Base-by-base conservation (phyloP, 2,888 invertebrate species). In the Nomada goodeniana region DNA sequence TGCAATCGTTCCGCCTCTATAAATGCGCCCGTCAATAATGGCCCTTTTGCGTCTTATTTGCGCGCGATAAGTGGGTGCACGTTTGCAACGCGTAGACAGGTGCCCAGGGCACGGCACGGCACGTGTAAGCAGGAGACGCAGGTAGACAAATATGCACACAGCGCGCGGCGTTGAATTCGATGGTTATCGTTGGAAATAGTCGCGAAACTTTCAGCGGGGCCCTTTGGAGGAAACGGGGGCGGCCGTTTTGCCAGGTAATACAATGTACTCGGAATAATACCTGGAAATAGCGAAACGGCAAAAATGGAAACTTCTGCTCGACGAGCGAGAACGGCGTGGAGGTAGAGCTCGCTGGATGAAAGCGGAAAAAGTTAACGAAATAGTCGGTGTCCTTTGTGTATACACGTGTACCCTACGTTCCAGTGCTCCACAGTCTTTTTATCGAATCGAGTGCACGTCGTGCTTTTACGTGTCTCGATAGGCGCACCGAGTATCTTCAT, bases 121-220 rank as follows among this genome's bases (percentile, higher is more conserved):
- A 26, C 20, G 36, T 50, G 65, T 74, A 57, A 74, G 68, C 63
- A 71, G 79, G 70, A 47, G 26, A 67, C 50, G 47, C 74, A 65
- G 67, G 61, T 59, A 63, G 75, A 71, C 63, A 75, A 68, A 71
- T 71, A 44, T 15, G 15, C 50, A 64, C 53, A 55, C 18, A 36
- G 44, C 10, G 57, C 67, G 36, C 1, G 60, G 59, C 57, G 63
- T 47, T 64, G 47, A 64, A 80, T 69, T 75, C 72, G 85, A 86
- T 76, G 84, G 80, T 80, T 86, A 84, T 84, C 86, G 86, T 60
- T 71, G n/a, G 80, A 79, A 83, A 86, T 81, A 80, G 76, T 83
- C 70, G 73, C 80, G 71, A 74, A 80, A 86, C 84, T 86, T 86
- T 84, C 82, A 76, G 76, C 80, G 23, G 59, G 80, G 67, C 80